Percentiles rank a stretch among this genome's conserved stretches.
Conservation (phyloP, 2,797 vertebrate genomes). For the Onychomys arenicola region DNA sequence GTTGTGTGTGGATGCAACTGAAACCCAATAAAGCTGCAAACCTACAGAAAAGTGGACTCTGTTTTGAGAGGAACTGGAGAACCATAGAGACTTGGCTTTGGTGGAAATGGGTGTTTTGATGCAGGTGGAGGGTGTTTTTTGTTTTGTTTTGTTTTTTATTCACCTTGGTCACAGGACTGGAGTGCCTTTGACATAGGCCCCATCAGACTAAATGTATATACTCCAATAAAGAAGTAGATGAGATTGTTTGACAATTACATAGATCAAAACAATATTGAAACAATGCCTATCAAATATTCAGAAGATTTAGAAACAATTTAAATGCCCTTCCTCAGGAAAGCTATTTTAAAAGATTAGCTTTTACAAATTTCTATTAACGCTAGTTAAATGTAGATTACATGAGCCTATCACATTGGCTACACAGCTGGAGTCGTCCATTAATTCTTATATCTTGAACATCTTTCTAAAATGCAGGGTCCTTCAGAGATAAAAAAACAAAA, state of each 20-base stretch:
- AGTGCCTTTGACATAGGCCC: background rate
- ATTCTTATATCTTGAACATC: conserved; percentile 24
- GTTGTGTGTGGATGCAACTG: background rate
- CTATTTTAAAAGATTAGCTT: conserved; percentile 53
- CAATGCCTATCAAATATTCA: conserved; percentile 1
- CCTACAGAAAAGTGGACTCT: background rate
- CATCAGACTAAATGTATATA: background rate
- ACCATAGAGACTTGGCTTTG: background rate
- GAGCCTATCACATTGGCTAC: conserved; percentile 20
- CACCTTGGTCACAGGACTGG: background rate
- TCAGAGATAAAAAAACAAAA: conserved; percentile 57
- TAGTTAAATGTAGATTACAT: conserved; percentile 6
- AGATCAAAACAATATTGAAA: conserved; percentile 53
- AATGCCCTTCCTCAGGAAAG: conserved; percentile 38
- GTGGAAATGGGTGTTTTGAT: background rate
- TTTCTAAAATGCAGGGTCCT: conserved; percentile 5
- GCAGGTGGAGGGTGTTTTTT: background rate
- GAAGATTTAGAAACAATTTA: conserved; percentile 16
- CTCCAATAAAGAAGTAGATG: background rate
- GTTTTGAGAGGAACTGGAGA: background rate
- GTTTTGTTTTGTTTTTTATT: background rate
- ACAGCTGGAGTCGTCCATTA: background rate
- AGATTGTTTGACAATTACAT: background rate
- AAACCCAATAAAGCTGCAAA: background rate
- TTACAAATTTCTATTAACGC: conserved; percentile 21